Evolutionary conservation across 2,888 invertebrate genomes (phyloP).

Genomic region (Oligia latruncula): DNA sequence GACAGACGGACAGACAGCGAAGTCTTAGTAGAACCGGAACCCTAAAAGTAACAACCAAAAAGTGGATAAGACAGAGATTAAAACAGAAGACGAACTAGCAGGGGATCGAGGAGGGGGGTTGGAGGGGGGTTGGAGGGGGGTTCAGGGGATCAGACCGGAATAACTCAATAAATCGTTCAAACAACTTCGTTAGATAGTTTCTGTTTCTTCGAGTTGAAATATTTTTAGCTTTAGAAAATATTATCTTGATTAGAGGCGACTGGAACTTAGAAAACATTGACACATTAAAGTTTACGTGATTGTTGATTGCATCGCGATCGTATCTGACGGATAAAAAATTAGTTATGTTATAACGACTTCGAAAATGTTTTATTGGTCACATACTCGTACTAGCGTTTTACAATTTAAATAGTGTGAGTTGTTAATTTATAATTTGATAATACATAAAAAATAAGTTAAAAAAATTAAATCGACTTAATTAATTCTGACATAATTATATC

Average conservation of each 20-base stretch:
- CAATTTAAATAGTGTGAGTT: neutral
- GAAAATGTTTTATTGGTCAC: conserved; percentile 1
- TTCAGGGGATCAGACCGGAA: too few relatives aligned
- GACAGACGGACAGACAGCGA: too few relatives aligned
- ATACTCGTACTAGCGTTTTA: neutral
- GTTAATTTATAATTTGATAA: neutral
- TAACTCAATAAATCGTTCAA: neutral
- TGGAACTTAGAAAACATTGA: conserved; percentile 7
- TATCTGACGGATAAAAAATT: conserved; percentile 1
- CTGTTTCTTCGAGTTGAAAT: neutral
- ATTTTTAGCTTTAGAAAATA: conserved; percentile 1
- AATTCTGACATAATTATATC: too few relatives aligned
- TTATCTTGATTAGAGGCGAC: conserved; percentile 44
- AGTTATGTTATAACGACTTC: neutral
- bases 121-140: too few relatives aligned
- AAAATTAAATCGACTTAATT: too few relatives aligned
- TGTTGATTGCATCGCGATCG: conserved; percentile 28
- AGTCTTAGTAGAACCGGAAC: too few relatives aligned
- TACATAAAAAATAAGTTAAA: too few relatives aligned
- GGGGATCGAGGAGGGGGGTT: too few relatives aligned
- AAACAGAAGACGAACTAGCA: too few relatives aligned
- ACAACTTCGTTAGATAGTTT: conserved; percentile 12
- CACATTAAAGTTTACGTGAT: conserved; percentile 15
- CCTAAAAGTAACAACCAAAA: too few relatives aligned
- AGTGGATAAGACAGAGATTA: too few relatives aligned